Evolutionary conservation across 2,113 vertebrate species (phyloP).

Genomic region (Oplegnathus fasciatus): DNA sequence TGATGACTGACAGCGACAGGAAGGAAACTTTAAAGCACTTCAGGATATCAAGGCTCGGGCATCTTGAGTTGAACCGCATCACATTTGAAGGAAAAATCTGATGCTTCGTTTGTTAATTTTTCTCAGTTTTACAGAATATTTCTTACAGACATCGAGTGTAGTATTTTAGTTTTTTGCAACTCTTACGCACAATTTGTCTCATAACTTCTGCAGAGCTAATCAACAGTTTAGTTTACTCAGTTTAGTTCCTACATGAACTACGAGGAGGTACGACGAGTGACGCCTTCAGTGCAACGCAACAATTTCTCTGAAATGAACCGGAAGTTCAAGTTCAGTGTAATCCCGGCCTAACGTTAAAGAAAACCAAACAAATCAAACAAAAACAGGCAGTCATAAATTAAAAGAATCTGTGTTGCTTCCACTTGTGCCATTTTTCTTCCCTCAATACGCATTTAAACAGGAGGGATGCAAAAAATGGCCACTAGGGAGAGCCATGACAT

Average conservation of each 20-base stretch:
- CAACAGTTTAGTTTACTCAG: not conserved
- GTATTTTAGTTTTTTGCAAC: not conserved
- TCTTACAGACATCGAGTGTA: not conserved
- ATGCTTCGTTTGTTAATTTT: not conserved
- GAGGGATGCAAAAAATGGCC: not conserved
- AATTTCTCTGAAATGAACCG: not conserved
- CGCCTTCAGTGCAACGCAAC: not conserved
- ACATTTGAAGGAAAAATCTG: not conserved
- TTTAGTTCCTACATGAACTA: not conserved
- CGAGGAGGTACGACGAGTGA: not conserved
- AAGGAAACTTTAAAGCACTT: slow-evolving; percentile 10
- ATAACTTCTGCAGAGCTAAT: not conserved
- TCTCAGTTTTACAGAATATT: not conserved
- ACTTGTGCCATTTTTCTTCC: not conserved
- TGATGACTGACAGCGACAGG: not conserved
- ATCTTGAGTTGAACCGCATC: not conserved
- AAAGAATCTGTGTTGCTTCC: not conserved
- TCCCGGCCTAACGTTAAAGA: not conserved
- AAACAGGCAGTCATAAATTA: slow-evolving; percentile 18
- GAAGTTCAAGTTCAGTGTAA: not conserved
- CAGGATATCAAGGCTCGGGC: not conserved
- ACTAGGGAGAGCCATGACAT: slow-evolving; percentile 6
- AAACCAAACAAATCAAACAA: not conserved
- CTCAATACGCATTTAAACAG: too few species aligned
- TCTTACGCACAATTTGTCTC: too few species aligned